These are phyloP conservation scores for Coecobrya sp. DNA, from an alignment of 2,888 invertebrate genomes.

Conservation along the genomic window DNA sequence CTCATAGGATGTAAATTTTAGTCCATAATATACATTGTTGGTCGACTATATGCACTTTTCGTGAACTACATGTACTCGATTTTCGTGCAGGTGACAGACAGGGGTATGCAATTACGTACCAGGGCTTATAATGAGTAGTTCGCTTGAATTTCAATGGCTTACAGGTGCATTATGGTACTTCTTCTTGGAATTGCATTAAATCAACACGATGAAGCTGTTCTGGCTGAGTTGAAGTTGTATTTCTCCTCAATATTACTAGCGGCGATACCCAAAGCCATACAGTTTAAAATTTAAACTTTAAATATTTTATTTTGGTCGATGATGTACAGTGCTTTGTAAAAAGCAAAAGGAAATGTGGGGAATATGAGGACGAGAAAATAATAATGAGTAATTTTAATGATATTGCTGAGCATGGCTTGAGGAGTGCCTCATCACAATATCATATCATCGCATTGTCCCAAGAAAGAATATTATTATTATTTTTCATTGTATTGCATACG, in stretches of 20 bases:
- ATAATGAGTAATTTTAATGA: conserved; percentile 25
- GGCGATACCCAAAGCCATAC: background rate
- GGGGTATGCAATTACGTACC: background rate
- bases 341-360: background rate
- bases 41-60: background rate
- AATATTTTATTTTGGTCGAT: conserved; percentile 41
- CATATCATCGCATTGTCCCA: background rate
- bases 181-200: conserved; percentile 19
- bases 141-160: conserved; percentile 1
- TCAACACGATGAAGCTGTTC: conserved; percentile 1
- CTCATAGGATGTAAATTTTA: conserved; percentile 13
- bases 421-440: conserved; percentile 47
- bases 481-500: background rate
- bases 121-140: background rate
- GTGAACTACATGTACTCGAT: background rate
- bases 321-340: background rate
- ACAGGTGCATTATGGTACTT: conserved; percentile 1
- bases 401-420: conserved; percentile 29
- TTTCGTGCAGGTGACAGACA: conserved; percentile 14
- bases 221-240: background rate
- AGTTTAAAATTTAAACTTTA: background rate
- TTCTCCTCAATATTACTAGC: background rate
- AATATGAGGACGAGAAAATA: background rate
- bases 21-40: background rate
- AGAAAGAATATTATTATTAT: background rate